Evolutionary conservation across 2,888 invertebrate genomes (phyloP).

Genomic region (Panopea generosa): DNA sequence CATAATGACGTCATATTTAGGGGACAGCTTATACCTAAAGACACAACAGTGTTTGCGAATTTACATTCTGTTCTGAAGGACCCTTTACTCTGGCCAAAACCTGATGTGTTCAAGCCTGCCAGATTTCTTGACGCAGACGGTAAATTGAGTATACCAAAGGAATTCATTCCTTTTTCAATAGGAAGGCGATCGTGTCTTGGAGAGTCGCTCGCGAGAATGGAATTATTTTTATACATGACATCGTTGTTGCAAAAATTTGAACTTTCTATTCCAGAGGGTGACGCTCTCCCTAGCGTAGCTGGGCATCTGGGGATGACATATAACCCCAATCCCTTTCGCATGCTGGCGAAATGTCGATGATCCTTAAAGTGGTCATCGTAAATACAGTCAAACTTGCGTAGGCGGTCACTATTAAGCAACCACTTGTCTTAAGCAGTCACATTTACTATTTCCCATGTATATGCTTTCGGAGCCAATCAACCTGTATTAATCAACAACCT

Average conservation of each 20-base stretch:
- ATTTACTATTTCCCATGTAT: too few relatives aligned
- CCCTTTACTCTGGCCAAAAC: slow-evolving; percentile 38
- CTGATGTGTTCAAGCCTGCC: slow-evolving; percentile 48
- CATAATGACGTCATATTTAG: slow-evolving; percentile 40
- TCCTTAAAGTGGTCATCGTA: background rate
- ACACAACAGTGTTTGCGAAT: slow-evolving; percentile 49
- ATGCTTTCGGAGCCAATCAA: too few relatives aligned
- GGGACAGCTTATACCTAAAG: slow-evolving; percentile 45
- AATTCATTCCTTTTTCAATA: slow-evolving; percentile 53
- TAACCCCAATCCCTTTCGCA: slow-evolving; percentile 39
- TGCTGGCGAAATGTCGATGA: slow-evolving; percentile 6
- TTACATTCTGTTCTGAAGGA: slow-evolving; percentile 51
- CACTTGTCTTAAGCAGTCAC: too few relatives aligned
- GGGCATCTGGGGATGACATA: slow-evolving; percentile 48
- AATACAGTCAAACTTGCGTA: too few relatives aligned
- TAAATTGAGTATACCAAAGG: slow-evolving; percentile 28
- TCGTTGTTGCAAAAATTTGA: slow-evolving; percentile 47
- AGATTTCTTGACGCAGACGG: slow-evolving; percentile 41
- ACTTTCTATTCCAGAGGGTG: slow-evolving; percentile 18
- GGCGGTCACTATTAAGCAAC: too few relatives aligned
- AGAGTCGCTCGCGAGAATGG: slow-evolving; percentile 58
- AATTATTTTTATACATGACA: slow-evolving; percentile 57
- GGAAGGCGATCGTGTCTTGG: slow-evolving; percentile 59
- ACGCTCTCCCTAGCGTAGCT: slow-evolving; percentile 15
- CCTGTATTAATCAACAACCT: too few relatives aligned